Evolutionary conservation across 92 coral and sea anemone genomes (phyloP), one percentile per base, ranked within the genome.

Genomic region (Siderastrea radians): DNA sequence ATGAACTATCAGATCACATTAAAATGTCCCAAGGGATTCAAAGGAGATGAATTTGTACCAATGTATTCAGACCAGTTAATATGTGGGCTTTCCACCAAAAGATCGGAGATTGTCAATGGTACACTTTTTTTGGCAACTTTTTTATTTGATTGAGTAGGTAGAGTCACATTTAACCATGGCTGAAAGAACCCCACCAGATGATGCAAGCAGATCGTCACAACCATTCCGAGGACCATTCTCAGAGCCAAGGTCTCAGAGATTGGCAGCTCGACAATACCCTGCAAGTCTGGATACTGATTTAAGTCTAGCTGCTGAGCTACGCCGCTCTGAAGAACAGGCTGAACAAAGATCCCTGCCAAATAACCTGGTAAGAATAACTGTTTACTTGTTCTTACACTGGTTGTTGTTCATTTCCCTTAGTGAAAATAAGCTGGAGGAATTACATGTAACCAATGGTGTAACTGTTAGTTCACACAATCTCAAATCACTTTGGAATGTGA

Each of bases 201-300:
- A 92, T 82, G 86, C 87, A 26, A 92, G 87, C 38, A 87, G 87
- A 58, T 76, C 94, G 64, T 78, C 89, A 38, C 66, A 74, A 26
- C 88, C 81, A 16, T 76, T 77, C 12, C 71, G 76, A 64, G 91
- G 89, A 45, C 93, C 96, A 48, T 85, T 72, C 66, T 91, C 95
- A 47, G 96, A 98, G 71, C 98, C 98, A 72, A 92, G 98, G 68
- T 90, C 98, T 45, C 96, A 94, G 53, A 83, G 95, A 65, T 92
- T 90, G 88, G 95, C 98, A 16, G 85, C 78, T 47, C 98, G 96
- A 62, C 87, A 96, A 84, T 95, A 95, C 85, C 95, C 94, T 77
- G 72, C 95, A 4, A 92, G 97, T 80, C 86, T 88, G 67, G 99
- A 98, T 70, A 89, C 98, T n/a, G 99, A 95, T 49, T 90, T 98